These are phyloP conservation scores for Griposia aprilina DNA, from an alignment of 2,888 invertebrate genomes.

Conservation along the genomic window DNA sequence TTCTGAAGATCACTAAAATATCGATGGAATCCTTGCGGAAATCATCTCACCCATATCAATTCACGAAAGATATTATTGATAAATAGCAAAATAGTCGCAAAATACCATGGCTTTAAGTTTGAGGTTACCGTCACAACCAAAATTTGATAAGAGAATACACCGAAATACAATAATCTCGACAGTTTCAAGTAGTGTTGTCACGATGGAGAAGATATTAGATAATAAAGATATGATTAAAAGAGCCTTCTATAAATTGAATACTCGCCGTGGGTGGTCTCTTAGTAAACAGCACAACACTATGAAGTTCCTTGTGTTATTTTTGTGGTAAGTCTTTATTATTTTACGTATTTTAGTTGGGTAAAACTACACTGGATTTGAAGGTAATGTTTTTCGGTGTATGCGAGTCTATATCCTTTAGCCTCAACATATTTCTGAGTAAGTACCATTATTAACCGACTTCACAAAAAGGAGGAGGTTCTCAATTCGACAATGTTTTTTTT, in stretches of 20 bases:
- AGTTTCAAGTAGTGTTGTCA: slow-evolving; percentile 37
- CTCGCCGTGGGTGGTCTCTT: slow-evolving; percentile 16
- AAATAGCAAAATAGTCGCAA: background rate
- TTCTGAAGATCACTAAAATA: background rate
- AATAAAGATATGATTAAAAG: slow-evolving; percentile 14
- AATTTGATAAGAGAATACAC: slow-evolving; percentile 14
- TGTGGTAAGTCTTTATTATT: slow-evolving; percentile 41
- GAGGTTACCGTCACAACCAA: background rate
- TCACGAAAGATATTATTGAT: background rate
- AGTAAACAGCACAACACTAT: slow-evolving; percentile 8
- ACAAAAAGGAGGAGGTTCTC: too few species aligned
- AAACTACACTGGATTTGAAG: background rate
- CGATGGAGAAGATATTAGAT: slow-evolving; percentile 12
- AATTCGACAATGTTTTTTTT: too few species aligned
- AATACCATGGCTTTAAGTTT: background rate
- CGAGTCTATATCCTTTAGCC: background rate
- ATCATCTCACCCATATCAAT: background rate
- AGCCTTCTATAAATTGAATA: slow-evolving; percentile 20
- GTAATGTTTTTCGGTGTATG: background rate
- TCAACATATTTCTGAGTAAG: background rate
- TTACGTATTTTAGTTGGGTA: background rate
- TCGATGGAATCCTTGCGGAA: background rate
- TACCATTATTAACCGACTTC: too few species aligned
- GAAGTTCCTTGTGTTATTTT: slow-evolving; percentile 39
- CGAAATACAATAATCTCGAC: slow-evolving; percentile 39